Percentiles rank a stretch among this genome's conserved stretches.
These are phyloP conservation scores for Dendrolimus houi DNA, from an alignment of 2,888 invertebrate genomes.

Conservation along the genomic window DNA sequence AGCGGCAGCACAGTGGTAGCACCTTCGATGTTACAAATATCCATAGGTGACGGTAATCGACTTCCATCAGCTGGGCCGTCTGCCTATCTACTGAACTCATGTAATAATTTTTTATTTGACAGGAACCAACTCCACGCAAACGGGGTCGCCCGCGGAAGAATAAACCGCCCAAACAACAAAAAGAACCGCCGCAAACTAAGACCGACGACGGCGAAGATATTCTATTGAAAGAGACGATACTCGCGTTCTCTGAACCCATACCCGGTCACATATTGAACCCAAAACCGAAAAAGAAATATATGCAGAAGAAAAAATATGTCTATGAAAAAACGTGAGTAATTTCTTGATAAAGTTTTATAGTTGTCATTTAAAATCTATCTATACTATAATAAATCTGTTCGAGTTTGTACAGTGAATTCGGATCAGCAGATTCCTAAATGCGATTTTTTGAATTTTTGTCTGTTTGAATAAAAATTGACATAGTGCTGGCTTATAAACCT, in stretches of 20 bases:
- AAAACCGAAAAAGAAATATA: constrained; percentile 51
- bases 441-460: too few relatives aligned
- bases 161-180: constrained; percentile 16
- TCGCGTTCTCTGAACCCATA: constrained; percentile 67
- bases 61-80: too few relatives aligned
- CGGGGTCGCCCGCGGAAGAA: constrained; percentile 60
- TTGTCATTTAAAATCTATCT: too few relatives aligned
- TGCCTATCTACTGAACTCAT: too few relatives aligned
- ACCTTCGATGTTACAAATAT: too few relatives aligned
- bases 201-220: constrained; percentile 51
- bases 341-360: not conserved
- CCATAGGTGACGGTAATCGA: too few relatives aligned
- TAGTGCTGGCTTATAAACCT: too few relatives aligned
- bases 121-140: constrained; percentile 28
- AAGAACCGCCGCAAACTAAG: constrained; percentile 11
- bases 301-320: constrained; percentile 48
- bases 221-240: constrained; percentile 63
- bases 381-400: too few relatives aligned
- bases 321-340: constrained; percentile 65
- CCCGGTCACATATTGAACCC: constrained; percentile 64
- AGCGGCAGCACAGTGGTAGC: too few relatives aligned
- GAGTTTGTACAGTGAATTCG: too few relatives aligned
- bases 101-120: not conserved
- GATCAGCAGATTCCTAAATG: too few relatives aligned
- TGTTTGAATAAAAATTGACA: too few relatives aligned